Evolutionary conservation across 2,113 vertebrate species (phyloP).

Genomic region (Ammodytes marinus): DNA sequence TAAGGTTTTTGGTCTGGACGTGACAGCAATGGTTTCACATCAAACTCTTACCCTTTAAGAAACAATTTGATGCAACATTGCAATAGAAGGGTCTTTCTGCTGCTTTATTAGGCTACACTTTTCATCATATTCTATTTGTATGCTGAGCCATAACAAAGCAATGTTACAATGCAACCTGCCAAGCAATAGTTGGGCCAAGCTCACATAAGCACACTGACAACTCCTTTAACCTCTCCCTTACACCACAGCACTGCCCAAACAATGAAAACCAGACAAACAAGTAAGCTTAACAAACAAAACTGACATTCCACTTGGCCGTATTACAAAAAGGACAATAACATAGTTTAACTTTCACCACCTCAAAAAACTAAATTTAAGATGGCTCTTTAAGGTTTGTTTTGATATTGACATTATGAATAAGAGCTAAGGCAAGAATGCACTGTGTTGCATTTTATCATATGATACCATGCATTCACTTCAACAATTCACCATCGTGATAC

Average conservation of each 20-base stretch:
- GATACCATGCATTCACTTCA: too few relatives aligned
- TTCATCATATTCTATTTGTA: background rate
- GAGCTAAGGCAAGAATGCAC: too few relatives aligned
- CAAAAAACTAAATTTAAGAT: too few relatives aligned
- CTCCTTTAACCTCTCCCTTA: background rate
- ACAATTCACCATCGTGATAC: too few relatives aligned
- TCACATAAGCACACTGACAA: background rate
- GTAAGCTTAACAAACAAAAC: background rate
- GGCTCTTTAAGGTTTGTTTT: too few relatives aligned
- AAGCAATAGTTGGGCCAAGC: background rate
- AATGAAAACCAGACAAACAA: background rate
- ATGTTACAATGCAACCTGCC: background rate
- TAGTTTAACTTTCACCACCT: too few relatives aligned
- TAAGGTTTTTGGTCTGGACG: background rate
- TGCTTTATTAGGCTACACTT: background rate
- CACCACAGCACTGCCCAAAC: background rate
- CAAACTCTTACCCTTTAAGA: background rate
- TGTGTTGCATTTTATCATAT: too few relatives aligned
- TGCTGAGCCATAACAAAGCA: background rate
- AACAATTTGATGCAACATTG: background rate
- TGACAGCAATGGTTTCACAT: background rate
- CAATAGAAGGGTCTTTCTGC: background rate
- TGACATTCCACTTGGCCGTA: background rate
- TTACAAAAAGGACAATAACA: background rate
- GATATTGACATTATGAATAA: too few relatives aligned